phyloP scores from a whole-genome alignment of 2,113 vertebrate species.

The Oryzias javanicus region DNA sequence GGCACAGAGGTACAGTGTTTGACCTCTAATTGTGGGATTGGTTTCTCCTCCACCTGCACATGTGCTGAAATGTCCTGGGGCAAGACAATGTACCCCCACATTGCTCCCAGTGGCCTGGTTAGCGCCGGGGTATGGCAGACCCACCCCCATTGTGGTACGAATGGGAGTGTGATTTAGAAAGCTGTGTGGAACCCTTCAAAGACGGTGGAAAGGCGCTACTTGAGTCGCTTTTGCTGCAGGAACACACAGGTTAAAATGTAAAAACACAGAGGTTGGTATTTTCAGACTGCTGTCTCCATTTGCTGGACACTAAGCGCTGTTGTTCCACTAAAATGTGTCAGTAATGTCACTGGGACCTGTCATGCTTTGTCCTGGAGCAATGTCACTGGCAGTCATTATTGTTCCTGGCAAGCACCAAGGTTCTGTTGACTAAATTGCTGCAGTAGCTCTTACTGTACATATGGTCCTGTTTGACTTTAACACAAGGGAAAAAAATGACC shows the following conservation, averaged over 20 bases:
- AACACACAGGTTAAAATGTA: constrained; percentile 8
- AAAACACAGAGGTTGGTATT: constrained; percentile 31
- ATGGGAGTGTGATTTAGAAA: too few relatives aligned
- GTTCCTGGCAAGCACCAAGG: constrained; percentile 42
- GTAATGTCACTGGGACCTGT: constrained; percentile 31
- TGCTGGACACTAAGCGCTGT: constrained; percentile 24
- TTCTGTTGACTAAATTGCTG: constrained; percentile 40
- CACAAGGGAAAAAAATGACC: too few relatives aligned
- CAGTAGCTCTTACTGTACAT: constrained; percentile 36
- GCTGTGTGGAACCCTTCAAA: too few relatives aligned
- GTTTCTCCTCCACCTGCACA: too few relatives aligned
- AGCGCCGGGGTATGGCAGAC: too few relatives aligned
- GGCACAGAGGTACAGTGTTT: too few relatives aligned
- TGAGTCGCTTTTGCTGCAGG: not conserved
- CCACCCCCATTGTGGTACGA: too few relatives aligned
- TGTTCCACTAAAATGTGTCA: constrained; percentile 40
- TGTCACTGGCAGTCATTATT: constrained; percentile 49
- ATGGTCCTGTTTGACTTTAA: constrained; percentile 9
- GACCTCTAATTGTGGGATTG: too few relatives aligned
- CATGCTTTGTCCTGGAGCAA: constrained; percentile 38
- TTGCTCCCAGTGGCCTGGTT: too few relatives aligned
- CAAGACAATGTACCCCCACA: too few relatives aligned
- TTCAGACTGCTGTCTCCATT: constrained; percentile 22
- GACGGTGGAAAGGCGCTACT: too few relatives aligned
- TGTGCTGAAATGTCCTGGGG: too few relatives aligned